phyloP scores from a whole-genome alignment of 1,140 invertebrate species.

The Homarus americanus region DNA sequence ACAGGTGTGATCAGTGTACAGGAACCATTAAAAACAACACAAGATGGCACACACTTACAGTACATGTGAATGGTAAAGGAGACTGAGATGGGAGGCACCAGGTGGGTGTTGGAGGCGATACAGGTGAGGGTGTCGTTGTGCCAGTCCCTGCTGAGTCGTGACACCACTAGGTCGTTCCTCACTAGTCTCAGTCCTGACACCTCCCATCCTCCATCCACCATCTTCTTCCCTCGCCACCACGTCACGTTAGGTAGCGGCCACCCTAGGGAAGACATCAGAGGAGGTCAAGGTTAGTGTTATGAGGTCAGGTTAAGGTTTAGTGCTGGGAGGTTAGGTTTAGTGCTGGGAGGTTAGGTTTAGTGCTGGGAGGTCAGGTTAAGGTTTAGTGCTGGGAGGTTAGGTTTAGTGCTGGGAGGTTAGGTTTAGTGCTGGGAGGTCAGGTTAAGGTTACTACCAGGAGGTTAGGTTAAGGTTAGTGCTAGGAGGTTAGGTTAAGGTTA shows the following conservation, averaged over 20 bases:
- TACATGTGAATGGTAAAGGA: conserved; percentile 41
- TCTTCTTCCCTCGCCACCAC: conserved; percentile 37
- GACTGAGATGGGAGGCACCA: conserved; percentile 26
- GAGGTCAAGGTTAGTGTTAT: background rate
- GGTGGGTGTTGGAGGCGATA: conserved; percentile 34
- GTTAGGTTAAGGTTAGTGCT: too few relatives aligned
- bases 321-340: too few relatives aligned
- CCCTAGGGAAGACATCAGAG: conserved; percentile 3
- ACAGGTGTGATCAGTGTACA: too few relatives aligned
- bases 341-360: too few relatives aligned
- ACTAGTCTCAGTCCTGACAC: conserved; percentile 41
- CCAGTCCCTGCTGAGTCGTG: conserved; percentile 34
- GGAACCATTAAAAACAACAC: too few relatives aligned
- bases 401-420: too few relatives aligned
- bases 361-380: too few relatives aligned
- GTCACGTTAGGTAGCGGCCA: conserved; percentile 60
- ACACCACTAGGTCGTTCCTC: conserved; percentile 56
- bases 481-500: too few relatives aligned
- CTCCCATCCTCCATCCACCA: conserved; percentile 48
- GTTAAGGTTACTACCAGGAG: too few relatives aligned
- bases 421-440: too few relatives aligned
- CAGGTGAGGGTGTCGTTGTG: conserved; percentile 57
- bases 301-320: background rate
- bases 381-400: too few relatives aligned
- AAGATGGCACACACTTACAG: conserved; percentile 25